Evolutionary conservation across 2,797 vertebrate genomes (phyloP), one percentile per base, ranked within the genome.

Genomic region (Odontamblyopus rebecca): DNA sequence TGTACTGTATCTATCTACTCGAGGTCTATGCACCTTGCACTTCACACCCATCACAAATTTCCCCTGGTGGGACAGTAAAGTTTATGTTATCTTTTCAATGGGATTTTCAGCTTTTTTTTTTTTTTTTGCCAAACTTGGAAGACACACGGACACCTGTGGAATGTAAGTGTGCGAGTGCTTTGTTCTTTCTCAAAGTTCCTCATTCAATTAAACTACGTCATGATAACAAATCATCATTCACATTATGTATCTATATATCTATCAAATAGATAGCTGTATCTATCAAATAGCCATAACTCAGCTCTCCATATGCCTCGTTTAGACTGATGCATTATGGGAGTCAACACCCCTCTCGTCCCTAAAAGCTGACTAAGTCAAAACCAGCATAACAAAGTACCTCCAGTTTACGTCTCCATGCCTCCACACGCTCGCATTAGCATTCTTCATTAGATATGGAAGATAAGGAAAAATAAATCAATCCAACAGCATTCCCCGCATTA

Each of bases 391-490:
- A 26, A 64, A 59, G 53, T 41, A 73, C 32, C 61, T 38, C 61
- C 64, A 74, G 82, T 78, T 70, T 67, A 76, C 70, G 65, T 32
- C 70, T 80, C 78, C 79, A 71, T 61, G 73, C 77, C 78, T 78
- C 73, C 83, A 73, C 11, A 48, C 0, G 61, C 71, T 83, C 64
- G 54, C 76, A 78, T 86, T 65, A 71, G 63, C 78, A 68, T 75
- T 81, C 82, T 85, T 89, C 82, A 89, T 88, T 85, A 84, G 74
- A 85, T 78, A 82, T 85, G 76, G 70, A 77, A 59, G 79, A 84
- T 84, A 78, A 82, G 78, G 76, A 86, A 82, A 86, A 88, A 89
- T 81, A 84, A 89, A 90, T 89, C 83, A 86, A 81, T 86, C 81
- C 83, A 70, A 76, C 75, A 78, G 78, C 85, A 69, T 77, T 77